Evolutionary conservation across 2,797 vertebrate genomes (phyloP).

Genomic region (Alfaro cultratus): DNA sequence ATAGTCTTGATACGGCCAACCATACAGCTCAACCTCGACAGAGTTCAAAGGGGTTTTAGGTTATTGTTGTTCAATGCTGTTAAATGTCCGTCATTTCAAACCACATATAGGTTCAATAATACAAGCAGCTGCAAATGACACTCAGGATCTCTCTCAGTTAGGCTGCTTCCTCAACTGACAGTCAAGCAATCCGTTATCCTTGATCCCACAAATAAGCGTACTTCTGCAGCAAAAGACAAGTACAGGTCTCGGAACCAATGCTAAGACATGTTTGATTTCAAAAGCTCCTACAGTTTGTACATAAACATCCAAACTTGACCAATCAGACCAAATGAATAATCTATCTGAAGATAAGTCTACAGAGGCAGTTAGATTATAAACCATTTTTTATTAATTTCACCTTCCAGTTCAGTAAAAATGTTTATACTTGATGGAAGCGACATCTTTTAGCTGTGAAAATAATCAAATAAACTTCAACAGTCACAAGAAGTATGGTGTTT

Average conservation of each 20-base stretch:
- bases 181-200: neutral
- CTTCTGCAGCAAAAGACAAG: too few relatives aligned
- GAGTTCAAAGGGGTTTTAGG: neutral
- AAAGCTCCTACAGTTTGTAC: neutral
- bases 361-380: neutral
- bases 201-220: neutral
- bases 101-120: neutral
- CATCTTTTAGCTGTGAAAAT: neutral
- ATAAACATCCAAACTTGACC: neutral
- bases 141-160: neutral
- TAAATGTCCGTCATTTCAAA: neutral
- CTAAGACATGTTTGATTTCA: neutral
- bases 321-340: neutral
- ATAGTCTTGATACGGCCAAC: neutral
- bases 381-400: neutral
- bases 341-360: neutral
- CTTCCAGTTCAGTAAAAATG: neutral
- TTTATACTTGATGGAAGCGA: neutral
- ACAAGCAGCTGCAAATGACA: neutral
- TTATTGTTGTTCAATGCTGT: neutral
- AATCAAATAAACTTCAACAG: neutral
- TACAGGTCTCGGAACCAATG: neutral
- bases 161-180: neutral
- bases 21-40: neutral
- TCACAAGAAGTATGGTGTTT: neutral